Evolutionary conservation across 2,888 invertebrate genomes (phyloP), one percentile per base, ranked within the genome.

Genomic region (Criorhina ranunculi): DNA sequence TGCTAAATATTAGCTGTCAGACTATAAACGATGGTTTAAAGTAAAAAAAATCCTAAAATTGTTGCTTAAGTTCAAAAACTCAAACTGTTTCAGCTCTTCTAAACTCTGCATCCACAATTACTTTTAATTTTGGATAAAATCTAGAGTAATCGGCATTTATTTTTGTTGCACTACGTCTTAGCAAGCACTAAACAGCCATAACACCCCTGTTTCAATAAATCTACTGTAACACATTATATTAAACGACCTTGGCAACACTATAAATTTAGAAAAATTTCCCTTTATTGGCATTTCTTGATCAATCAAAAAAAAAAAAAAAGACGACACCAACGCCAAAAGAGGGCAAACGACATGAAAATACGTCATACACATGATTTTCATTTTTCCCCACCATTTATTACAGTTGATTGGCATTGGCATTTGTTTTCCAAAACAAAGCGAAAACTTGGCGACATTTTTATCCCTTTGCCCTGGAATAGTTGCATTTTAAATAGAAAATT

Each of bases 321-420:
- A 53, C 46, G 57, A 75, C 64, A 64, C 57, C 57, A 77, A 69
- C 53, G 53, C 77, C 67, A 77, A 76, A 76, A 60, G 59, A 69
- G 69, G 59, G 42, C 69, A 69, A 69, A 35, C 53, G 49, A 57
- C 57, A 66, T 49, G 17, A 60, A 66, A 59, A 66, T 57, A 69
- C 59, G 77, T 77, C 77, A 77, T 31, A 44, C 11, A 19, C 42
- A 57, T 49, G 57, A 76, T 57, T 76, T n/a, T n/a, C n/a, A n/a
- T n/a, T n/a, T n/a, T 76, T 66, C 62, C 73, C 49, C 62, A 40
- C 66, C 12, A 31, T 44, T 19, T 12, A 19, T 51, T 17, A 19
- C 66, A 66, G 46, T 66, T 75, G 57, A 49, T 46, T 75, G 57
- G 75, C 75, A 49, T 46, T 75, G 57, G 75, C 75, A 75, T 77